Percentiles rank a stretch among this genome's conserved stretches.
These are phyloP conservation scores for Leptinotarsa rubiginosa DNA, from an alignment of 2,888 invertebrate species.

Conservation along the genomic window DNA sequence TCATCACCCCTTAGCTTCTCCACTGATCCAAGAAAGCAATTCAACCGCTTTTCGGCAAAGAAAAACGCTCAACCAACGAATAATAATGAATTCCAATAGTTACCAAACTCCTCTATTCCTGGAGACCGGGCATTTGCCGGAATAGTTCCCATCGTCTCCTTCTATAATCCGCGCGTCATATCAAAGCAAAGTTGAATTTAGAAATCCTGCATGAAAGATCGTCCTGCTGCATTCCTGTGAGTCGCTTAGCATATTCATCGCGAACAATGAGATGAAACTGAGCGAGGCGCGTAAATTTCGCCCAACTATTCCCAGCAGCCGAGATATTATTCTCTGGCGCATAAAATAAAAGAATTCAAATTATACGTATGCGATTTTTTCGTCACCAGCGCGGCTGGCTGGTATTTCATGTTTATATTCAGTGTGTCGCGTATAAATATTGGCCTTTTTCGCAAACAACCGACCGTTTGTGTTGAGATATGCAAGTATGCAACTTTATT, in stretches of 20 bases:
- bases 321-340: conserved; percentile 64
- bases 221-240: conserved; percentile 55
- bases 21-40: not conserved
- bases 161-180: conserved; percentile 46
- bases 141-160: conserved; percentile 35
- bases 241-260: conserved; percentile 65
- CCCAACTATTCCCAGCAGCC: conserved; percentile 66
- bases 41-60: not conserved
- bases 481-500: conserved; percentile 60
- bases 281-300: conserved; percentile 65
- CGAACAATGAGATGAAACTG: conserved; percentile 65
- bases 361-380: conserved; percentile 67
- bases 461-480: conserved; percentile 54
- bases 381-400: conserved; percentile 61
- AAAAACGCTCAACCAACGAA: not conserved
- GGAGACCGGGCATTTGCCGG: not conserved
- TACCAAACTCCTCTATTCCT: conserved; percentile 11
- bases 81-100: not conserved
- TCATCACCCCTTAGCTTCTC: not conserved
- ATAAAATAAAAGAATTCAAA: conserved; percentile 67
- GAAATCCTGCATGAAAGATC: conserved; percentile 53
- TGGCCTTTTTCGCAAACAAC: conserved; percentile 54
- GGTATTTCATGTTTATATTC: conserved; percentile 67
- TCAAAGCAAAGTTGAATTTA: conserved; percentile 47
- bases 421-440: conserved; percentile 65